These are phyloP conservation scores for Megalops atlanticus DNA, from an alignment of 2,113 vertebrate species.

Conservation along the genomic window DNA sequence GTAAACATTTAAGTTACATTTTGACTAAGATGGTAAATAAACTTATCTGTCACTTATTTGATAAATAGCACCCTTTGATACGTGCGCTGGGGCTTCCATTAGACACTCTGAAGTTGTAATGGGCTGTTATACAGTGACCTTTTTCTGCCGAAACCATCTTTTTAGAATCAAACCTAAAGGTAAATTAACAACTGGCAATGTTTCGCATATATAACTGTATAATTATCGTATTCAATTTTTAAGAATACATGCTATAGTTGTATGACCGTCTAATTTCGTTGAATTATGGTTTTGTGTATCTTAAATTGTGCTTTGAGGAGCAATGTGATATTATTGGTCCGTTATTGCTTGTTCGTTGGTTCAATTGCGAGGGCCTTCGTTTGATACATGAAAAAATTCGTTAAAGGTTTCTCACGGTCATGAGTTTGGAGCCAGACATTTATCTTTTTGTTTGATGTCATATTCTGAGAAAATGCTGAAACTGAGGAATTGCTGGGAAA, in stretches of 20 bases:
- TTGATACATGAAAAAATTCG: slow-evolving; percentile 66
- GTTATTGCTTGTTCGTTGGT: slow-evolving; percentile 67
- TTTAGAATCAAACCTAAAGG: slow-evolving; percentile 30
- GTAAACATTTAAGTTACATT: slow-evolving; percentile 93
- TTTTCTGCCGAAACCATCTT: slow-evolving; percentile 55
- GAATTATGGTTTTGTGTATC: slow-evolving; percentile 30
- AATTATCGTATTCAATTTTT: neutral
- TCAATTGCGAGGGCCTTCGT: slow-evolving; percentile 70
- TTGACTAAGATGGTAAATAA: slow-evolving; percentile 85
- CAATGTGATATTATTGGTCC: slow-evolving; percentile 72
- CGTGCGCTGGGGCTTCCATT: slow-evolving; percentile 75
- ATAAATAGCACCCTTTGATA: slow-evolving; percentile 89
- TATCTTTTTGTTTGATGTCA: slow-evolving; percentile 16
- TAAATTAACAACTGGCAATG: slow-evolving; percentile 30
- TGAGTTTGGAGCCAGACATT: slow-evolving; percentile 23
- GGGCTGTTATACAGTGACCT: slow-evolving; percentile 73
- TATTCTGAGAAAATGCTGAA: neutral
- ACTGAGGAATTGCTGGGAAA: neutral
- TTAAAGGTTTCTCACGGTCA: slow-evolving; percentile 70
- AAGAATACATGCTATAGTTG: neutral
- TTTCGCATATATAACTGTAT: neutral
- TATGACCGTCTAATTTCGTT: neutral
- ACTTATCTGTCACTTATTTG: slow-evolving; percentile 91
- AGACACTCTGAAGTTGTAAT: slow-evolving; percentile 76
- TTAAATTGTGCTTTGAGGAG: slow-evolving; percentile 62